A percentile compares a stretch with the other conserved stretches of the same genome.
Evolutionary conservation across 92 coral and sea anemone species (phyloP).

Genomic region (Parazoanthus atlanticus): DNA sequence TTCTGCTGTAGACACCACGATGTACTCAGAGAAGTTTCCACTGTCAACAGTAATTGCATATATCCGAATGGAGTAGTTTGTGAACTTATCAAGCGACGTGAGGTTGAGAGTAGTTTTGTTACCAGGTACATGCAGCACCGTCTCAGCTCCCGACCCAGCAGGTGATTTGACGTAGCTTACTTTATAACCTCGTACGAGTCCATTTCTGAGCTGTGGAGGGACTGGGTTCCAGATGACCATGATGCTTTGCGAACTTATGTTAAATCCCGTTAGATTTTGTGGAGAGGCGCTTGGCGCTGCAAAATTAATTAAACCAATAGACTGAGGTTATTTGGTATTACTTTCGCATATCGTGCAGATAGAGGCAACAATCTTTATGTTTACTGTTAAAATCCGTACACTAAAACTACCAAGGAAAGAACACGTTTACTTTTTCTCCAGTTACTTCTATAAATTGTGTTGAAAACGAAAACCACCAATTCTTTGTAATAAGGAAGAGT

Average conservation of each 20-base stretch:
- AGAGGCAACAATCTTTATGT: not conserved
- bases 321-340: not conserved
- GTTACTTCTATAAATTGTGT: no score
- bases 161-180: not conserved
- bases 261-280: constrained; percentile 18
- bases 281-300: not conserved
- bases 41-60: constrained; percentile 1
- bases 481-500: no score
- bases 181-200: not conserved
- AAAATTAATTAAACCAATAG: not conserved
- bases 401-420: no score
- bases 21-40: constrained; percentile 19
- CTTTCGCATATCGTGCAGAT: no score
- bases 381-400: no score
- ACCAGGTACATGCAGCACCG: not conserved
- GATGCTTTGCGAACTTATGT: constrained; percentile 22
- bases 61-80: constrained; percentile 27
- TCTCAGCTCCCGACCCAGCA: not conserved
- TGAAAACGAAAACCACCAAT: no score
- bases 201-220: not conserved
- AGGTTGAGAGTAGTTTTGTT: not conserved
- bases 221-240: not conserved
- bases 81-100: not conserved
- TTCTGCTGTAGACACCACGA: constrained; percentile 5
- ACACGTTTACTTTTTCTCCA: no score